A percentile compares a stretch with the other conserved stretches of the same genome.
These are phyloP conservation scores for Coelinius sp. DNA, from an alignment of 2,888 invertebrate species.

Conservation along the genomic window DNA sequence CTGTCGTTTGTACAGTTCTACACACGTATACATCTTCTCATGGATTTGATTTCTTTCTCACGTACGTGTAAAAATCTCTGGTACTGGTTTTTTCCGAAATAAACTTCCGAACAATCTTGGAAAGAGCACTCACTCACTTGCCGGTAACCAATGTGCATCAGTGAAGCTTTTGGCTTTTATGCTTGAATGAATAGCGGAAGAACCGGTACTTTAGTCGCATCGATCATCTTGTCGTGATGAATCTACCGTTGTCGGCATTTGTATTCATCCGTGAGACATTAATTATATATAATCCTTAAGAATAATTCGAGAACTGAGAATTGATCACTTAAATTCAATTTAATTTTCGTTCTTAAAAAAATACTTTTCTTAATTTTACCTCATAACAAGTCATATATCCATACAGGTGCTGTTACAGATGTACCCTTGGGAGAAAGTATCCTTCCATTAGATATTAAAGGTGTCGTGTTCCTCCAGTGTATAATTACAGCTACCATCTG, in stretches of 20 bases:
- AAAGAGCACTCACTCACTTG: constrained; percentile 16
- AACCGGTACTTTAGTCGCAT: neutral
- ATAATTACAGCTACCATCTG: constrained; percentile 14
- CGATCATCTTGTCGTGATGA: constrained; percentile 9
- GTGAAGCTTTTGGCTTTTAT: neutral
- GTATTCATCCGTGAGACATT: no score
- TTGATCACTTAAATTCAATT: no score
- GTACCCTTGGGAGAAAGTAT: neutral
- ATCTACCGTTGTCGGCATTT: neutral
- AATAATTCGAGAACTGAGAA: no score
- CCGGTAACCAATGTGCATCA: constrained; percentile 11
- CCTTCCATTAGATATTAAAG: constrained; percentile 18
- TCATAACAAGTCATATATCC: neutral
- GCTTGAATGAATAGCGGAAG: neutral
- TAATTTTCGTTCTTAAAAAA: no score
- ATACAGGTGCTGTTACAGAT: neutral
- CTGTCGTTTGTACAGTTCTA: neutral
- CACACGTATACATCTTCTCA: neutral
- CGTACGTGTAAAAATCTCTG: neutral
- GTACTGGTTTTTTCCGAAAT: neutral
- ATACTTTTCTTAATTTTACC: no score
- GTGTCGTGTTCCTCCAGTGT: neutral
- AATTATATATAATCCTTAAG: no score
- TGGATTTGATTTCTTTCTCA: neutral
- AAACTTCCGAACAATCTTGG: constrained; percentile 16